A percentile compares a stretch with the other conserved stretches of the same genome.
Evolutionary conservation across 2,113 vertebrate genomes (phyloP).

Genomic region (Hiodon tergisus): DNA sequence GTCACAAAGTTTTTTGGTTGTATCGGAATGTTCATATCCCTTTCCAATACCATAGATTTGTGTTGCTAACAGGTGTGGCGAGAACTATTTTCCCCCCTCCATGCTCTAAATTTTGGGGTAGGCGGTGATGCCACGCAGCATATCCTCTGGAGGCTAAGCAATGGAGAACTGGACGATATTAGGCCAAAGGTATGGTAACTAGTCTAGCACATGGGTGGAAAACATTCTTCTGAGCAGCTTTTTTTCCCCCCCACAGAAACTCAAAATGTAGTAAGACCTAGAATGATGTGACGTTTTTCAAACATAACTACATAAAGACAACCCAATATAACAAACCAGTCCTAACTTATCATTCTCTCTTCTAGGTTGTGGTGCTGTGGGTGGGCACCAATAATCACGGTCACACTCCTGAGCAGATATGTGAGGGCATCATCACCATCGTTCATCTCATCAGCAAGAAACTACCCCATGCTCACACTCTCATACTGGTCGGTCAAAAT

Average conservation of each 20-base stretch:
- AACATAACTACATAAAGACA: not conserved
- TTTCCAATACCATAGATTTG: not conserved
- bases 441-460: slow-evolving; percentile 71
- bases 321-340: not conserved
- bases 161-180: slow-evolving; percentile 82
- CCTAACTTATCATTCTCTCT: slow-evolving; percentile 1
- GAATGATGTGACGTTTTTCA: not conserved
- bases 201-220: not conserved
- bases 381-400: slow-evolving; percentile 84
- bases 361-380: slow-evolving; percentile 82
- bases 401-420: slow-evolving; percentile 75
- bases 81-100: slow-evolving; percentile 82
- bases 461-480: slow-evolving; percentile 69
- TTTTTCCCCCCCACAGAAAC: not conserved
- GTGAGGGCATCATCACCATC: slow-evolving; percentile 75
- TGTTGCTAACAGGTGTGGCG: slow-evolving; percentile 72
- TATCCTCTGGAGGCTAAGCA: slow-evolving; percentile 80
- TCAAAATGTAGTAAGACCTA: too few species aligned
- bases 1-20: not conserved
- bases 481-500: slow-evolving; percentile 70
- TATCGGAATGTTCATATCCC: not conserved
- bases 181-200: slow-evolving; percentile 71
- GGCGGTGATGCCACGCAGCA: slow-evolving; percentile 81
- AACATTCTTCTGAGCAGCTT: not conserved
- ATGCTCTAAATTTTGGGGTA: slow-evolving; percentile 83